These are phyloP conservation scores for Drosophila bunnanda DNA, from an alignment of 2,888 invertebrate genomes.

Conservation along the genomic window DNA sequence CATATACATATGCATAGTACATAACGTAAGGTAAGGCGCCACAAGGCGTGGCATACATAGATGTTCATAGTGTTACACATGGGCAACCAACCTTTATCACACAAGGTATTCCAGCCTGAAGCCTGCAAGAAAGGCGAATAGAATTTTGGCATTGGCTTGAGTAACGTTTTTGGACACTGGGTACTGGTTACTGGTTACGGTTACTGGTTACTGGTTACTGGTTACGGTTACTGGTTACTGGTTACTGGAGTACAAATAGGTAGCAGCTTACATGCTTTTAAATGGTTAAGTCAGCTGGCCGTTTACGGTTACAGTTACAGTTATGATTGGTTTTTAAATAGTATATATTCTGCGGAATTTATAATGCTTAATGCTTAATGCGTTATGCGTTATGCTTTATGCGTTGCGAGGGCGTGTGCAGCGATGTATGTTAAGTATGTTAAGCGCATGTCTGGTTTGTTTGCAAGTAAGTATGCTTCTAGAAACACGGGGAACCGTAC, in stretches of 20 bases:
- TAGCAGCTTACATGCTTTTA: conserved; percentile 62
- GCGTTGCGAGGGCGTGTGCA: conserved; percentile 12
- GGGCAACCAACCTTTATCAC: conserved; percentile 83
- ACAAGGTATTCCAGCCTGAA: conserved; percentile 84
- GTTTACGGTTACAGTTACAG: conserved; percentile 31
- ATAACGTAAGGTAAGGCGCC: conserved; percentile 5
- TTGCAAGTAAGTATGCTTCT: conserved; percentile 13
- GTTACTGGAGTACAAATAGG: conserved; percentile 54
- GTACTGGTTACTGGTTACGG: conserved; percentile 7
- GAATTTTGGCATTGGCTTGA: conserved; percentile 73
- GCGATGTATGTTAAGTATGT: neutral
- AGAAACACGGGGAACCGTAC: conserved; percentile 36
- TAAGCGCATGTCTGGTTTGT: conserved; percentile 6
- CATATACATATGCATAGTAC: conserved; percentile 2
- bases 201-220: conserved; percentile 4
- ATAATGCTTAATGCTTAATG: neutral
- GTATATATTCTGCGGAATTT: conserved; percentile 7
- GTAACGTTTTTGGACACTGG: conserved; percentile 45
- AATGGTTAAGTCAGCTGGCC: conserved; percentile 45
- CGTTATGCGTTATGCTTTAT: neutral
- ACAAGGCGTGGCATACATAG: conserved; percentile 5
- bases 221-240: conserved; percentile 16
- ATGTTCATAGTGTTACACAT: conserved; percentile 52
- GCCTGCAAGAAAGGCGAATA: conserved; percentile 81
- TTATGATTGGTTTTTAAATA: conserved; percentile 8